These are phyloP conservation scores for Lepidurus arcticus DNA, from an alignment of 1,140 invertebrate species.

Conservation along the genomic window DNA sequence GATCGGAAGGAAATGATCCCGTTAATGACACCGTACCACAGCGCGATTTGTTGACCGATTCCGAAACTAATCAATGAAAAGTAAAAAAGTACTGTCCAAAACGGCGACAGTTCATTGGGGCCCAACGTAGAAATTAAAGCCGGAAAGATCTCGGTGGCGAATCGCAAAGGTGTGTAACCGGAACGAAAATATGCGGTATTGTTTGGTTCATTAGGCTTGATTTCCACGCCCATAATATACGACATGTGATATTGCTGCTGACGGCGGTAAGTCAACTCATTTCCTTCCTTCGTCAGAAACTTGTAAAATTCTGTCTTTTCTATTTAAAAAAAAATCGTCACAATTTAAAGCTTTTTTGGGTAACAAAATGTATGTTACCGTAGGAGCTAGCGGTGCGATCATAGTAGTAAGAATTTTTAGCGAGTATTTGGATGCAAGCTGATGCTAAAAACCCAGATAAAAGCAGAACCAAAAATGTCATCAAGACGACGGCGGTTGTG, in stretches of 20 bases:
- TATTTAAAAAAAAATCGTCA: constrained; percentile 46
- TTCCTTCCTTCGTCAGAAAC: constrained; percentile 53
- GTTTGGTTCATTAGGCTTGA: neutral
- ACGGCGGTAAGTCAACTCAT: neutral
- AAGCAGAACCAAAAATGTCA: constrained; percentile 68
- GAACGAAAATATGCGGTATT: constrained; percentile 27
- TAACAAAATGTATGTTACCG: constrained; percentile 54
- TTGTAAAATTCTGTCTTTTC: constrained; percentile 65
- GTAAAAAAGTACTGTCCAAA: constrained; percentile 82
- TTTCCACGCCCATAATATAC: constrained; percentile 28
- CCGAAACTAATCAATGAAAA: constrained; percentile 77
- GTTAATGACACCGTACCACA: constrained; percentile 74
- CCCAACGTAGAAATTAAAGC: constrained; percentile 68
- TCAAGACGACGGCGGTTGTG: constrained; percentile 66
- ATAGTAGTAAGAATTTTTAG: constrained; percentile 53
- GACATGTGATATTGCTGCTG: constrained; percentile 22
- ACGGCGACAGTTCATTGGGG: constrained; percentile 60
- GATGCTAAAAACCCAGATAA: constrained; percentile 71
- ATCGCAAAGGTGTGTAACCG: constrained; percentile 59
- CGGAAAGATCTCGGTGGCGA: constrained; percentile 78
- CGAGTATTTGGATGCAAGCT: constrained; percentile 68
- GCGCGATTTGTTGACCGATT: constrained; percentile 70
- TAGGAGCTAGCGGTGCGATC: constrained; percentile 73
- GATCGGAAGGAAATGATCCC: constrained; percentile 71
- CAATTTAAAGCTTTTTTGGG: neutral